Conservation (phyloP, 2,888 invertebrate species). For the Eledona agricola region DNA sequence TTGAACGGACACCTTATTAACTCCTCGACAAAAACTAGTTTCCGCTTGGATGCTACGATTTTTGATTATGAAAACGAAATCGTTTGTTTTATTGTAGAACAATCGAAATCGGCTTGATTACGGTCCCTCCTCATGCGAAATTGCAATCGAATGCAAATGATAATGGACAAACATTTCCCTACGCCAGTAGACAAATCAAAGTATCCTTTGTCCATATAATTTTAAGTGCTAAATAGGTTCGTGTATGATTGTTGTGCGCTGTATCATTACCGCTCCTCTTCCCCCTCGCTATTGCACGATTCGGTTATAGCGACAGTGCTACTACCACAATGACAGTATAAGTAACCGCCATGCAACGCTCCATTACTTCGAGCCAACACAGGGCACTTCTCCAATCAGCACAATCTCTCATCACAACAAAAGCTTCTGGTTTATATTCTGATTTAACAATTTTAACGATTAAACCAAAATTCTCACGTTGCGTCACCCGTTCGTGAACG, state of each 20-base stretch:
- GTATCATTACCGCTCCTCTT: slow-evolving; percentile 47
- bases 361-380: slow-evolving; percentile 39
- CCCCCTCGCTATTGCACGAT: slow-evolving; percentile 47
- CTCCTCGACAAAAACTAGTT: slow-evolving; percentile 34
- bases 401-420: slow-evolving; percentile 19
- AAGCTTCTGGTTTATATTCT: slow-evolving; percentile 20
- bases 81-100: slow-evolving; percentile 28
- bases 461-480: slow-evolving; percentile 34
- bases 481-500: slow-evolving; percentile 35
- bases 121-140: slow-evolving; percentile 17
- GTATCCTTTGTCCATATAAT: slow-evolving; percentile 51
- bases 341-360: slow-evolving; percentile 44
- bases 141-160: slow-evolving; percentile 32
- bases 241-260: slow-evolving; percentile 47
- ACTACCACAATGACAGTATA: slow-evolving; percentile 44
- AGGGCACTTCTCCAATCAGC: slow-evolving; percentile 12
- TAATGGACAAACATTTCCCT: slow-evolving; percentile 35
- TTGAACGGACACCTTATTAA: slow-evolving; percentile 37
- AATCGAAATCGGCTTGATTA: slow-evolving; percentile 24
- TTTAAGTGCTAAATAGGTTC: slow-evolving; percentile 52
- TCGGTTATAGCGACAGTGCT: slow-evolving; percentile 44
- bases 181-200: slow-evolving; percentile 47
- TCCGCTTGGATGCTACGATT: slow-evolving; percentile 30
- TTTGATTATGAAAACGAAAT: slow-evolving; percentile 28
- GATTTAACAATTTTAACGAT: slow-evolving; percentile 26